Percentiles rank a stretch among this genome's conserved stretches.
Conservation (phyloP, 2,888 invertebrate species). For the Quadroppia sp. region DNA sequence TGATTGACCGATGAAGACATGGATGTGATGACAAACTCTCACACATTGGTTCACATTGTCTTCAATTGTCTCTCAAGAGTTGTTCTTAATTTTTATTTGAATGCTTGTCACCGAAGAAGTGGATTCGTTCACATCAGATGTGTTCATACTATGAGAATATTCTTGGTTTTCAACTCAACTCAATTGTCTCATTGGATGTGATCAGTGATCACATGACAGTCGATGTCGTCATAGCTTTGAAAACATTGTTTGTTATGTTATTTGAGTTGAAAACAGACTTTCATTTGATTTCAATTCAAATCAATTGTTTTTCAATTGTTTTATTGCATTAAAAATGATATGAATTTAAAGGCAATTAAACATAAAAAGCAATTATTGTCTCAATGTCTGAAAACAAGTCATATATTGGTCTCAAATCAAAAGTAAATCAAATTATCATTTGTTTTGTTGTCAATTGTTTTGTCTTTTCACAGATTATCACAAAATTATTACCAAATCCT, state of each 20-base stretch:
- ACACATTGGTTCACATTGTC: too few species aligned
- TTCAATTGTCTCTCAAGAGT: too few species aligned
- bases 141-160: too few species aligned
- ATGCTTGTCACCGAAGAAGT: too few species aligned
- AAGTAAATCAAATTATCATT: not conserved
- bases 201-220: too few species aligned
- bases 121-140: too few species aligned
- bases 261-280: not conserved
- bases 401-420: not conserved
- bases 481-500: slow-evolving; percentile 24
- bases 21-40: too few species aligned
- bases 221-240: too few species aligned
- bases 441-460: not conserved
- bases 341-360: not conserved
- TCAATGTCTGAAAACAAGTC: not conserved
- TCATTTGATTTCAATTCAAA: not conserved
- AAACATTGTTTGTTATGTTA: not conserved
- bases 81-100: too few species aligned
- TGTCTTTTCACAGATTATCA: not conserved
- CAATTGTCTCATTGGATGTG: too few species aligned
- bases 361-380: not conserved
- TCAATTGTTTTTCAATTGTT: not conserved
- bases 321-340: not conserved
- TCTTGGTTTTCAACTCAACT: too few species aligned
- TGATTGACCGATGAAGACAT: too few species aligned